Base-by-base conservation (phyloP, 2,113 vertebrate species). In the Amphiprion ocellaris region DNA sequence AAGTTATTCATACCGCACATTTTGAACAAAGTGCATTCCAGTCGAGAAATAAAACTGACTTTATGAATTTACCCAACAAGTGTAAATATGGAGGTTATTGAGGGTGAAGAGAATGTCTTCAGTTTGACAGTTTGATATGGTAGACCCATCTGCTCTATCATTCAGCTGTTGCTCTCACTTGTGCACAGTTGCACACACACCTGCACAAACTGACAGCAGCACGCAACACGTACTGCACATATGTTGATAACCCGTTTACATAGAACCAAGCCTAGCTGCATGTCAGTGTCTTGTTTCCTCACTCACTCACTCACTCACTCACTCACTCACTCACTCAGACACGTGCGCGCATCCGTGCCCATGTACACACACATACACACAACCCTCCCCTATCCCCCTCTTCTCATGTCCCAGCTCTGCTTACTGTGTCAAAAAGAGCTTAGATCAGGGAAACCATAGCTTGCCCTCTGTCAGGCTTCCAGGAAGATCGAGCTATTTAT, bases 371-470 rank as follows among this genome's bases (percentile, higher is more conserved):
- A 26, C 0, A 46, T 54, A 56, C 55, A 39, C 28, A 2, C 28
- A 55, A 0, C 53, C 56, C 71, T 59, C 60, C 77, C 56, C 33
- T 53, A 0, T 70, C 46, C 66, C 56, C 26, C 55, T 64, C 82
- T 49, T 66, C 84, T 61, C 73, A 88, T 77, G 77, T 83, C 79
- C 73, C 84, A 74, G 67, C 85, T 91, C 76, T 65, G 76, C 86
- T 90, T 79, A 77, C 83, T 82, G 77, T 87, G 73, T 89, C 77
- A 85, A 90, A 92, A 83, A 86, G 75, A 91, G 89, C 92, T 93
- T 84, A 87, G 86, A 91, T 81, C 83, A 90, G 88, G 86, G 87
- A 91, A 93, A 93, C 87, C 59, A 52, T 88, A 90, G 85, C 90
- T 88, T 72, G 68, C 67, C 72, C 83, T 81, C 46, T 46, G 71